Percentiles rank a stretch among this genome's conserved stretches.
These are phyloP conservation scores for Vollenhovia emeryi DNA, from an alignment of 1,140 invertebrate species.

Conservation along the genomic window DNA sequence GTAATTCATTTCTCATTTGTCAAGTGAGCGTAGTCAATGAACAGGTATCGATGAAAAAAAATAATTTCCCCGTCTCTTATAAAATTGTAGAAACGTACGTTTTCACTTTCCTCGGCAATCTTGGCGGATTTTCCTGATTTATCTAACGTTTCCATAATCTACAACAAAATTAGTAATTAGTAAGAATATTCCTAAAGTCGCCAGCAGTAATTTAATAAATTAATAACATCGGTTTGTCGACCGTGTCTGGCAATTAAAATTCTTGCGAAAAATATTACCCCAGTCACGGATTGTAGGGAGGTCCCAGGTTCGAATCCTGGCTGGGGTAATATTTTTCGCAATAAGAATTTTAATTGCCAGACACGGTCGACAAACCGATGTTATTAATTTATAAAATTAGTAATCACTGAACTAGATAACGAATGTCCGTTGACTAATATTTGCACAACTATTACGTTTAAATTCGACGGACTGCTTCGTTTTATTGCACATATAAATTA, in stretches of 20 bases:
- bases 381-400: no score
- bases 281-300: no score
- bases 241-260: no score
- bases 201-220: no score
- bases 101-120: conserved; percentile 62
- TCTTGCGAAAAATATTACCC: no score
- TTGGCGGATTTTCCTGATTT: conserved; percentile 2
- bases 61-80: neutral
- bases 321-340: no score
- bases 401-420: no score
- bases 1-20: neutral
- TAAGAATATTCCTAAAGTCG: no score
- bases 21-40: neutral
- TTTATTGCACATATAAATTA: neutral
- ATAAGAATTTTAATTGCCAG: no score
- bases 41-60: neutral
- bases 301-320: no score
- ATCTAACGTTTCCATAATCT: conserved; percentile 63
- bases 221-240: no score
- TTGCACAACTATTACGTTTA: neutral
- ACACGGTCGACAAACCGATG: no score
- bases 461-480: neutral
- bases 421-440: neutral
- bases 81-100: conserved; percentile 61
- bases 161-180: neutral